Base-by-base conservation (phyloP, 2,888 invertebrate species). In the Ferrisia virgata region DNA sequence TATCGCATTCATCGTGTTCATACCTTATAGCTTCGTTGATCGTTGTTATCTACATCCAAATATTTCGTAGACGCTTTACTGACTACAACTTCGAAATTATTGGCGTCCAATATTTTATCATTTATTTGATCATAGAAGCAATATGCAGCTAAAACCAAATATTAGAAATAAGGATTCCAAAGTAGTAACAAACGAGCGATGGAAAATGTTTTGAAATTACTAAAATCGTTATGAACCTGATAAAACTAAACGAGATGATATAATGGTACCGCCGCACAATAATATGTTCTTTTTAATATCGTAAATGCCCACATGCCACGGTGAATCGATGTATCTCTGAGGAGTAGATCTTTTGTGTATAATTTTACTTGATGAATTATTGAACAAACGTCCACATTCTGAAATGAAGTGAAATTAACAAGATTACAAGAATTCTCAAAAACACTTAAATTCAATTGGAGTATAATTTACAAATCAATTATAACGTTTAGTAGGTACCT, bases 201-300 rank as follows among this genome's bases (percentile, higher is more conserved):
- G 11, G 40, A 8, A 0, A 1, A 47, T 22, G 53, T 18, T 18
- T 47, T n/a, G 18, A 47, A 47, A 47, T n/a, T n/a, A 47, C n/a
- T 18, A 47, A 47, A 47, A 47, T 1, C 47, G 3, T 3, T 47
- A n/a, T n/a, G n/a, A 36, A 79, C 79, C 79, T 79, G 79, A 11
- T 22, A 79, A 2, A 25, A 79, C 25, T 25, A 79, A 43, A 79
- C 25, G 36, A 43, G 80, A 13, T 13, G 80, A 43, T 15, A 80
- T 47, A 40, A 80, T 43, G 15, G 80, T 80, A 22, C 80, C 80
- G 8, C 80, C 47, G n/a, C 80, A 80, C 2, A 80, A 5, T 8
- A 80, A 18, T 8, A 53, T 2, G 15, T 43, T 80, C n/a, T 31
- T 28, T 31, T 80, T 47, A 13, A 80, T 13, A 8, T 80, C 53